Percentiles rank a stretch among this genome's conserved stretches.
phyloP scores from a whole-genome alignment of 2,888 invertebrate genomes.

The Andrena camellia region DNA sequence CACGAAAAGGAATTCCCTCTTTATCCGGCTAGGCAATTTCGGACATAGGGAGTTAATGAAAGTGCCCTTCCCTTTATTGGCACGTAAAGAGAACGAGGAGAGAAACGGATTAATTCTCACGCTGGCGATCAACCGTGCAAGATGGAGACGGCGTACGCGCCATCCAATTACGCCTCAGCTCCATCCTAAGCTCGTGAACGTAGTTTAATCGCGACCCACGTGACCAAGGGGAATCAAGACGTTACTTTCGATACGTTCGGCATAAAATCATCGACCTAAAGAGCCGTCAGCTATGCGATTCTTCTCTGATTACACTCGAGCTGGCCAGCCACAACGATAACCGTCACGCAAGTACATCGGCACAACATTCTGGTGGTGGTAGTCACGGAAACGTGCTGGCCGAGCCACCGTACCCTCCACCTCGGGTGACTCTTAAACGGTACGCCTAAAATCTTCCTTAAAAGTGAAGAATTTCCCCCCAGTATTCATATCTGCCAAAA shows the following conservation, averaged over 20 bases:
- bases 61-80: slow-evolving; percentile 34
- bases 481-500: no score
- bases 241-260: slow-evolving; percentile 57
- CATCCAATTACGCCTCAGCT: slow-evolving; percentile 64
- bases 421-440: background rate
- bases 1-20: slow-evolving; percentile 11
- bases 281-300: slow-evolving; percentile 11
- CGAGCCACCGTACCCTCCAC: no score
- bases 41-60: slow-evolving; percentile 41
- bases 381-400: background rate
- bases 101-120: slow-evolving; percentile 63
- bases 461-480: no score
- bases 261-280: slow-evolving; percentile 48
- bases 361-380: background rate
- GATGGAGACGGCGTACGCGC: slow-evolving; percentile 53
- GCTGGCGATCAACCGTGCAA: slow-evolving; percentile 31
- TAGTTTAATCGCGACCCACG: slow-evolving; percentile 68
- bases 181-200: slow-evolving; percentile 53
- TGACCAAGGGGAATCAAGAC: slow-evolving; percentile 65
- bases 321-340: slow-evolving; percentile 1
- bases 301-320: slow-evolving; percentile 37
- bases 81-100: slow-evolving; percentile 28
- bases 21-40: slow-evolving; percentile 25
- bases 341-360: slow-evolving; percentile 8
- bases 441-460: background rate